phyloP scores from a whole-genome alignment of 2,888 invertebrate species.

The Antheraea yamamai region DNA sequence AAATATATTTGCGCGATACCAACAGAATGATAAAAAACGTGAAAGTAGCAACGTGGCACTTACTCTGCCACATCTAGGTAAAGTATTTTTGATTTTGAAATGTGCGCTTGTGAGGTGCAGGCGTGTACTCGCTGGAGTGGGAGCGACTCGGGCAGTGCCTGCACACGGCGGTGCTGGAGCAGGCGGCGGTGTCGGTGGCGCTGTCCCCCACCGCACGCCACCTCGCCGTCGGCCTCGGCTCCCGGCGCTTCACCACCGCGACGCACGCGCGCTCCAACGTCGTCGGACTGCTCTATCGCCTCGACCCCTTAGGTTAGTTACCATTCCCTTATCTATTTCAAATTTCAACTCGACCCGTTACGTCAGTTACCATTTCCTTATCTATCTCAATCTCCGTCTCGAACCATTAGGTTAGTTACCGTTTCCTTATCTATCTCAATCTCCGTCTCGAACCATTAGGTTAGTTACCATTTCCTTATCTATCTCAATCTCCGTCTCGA shows the following conservation, averaged over 20 bases:
- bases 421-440: no score
- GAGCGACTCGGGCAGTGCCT: slow-evolving; percentile 88
- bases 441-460: no score
- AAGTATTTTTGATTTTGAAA: background rate
- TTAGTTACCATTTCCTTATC: no score
- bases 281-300: slow-evolving; percentile 71
- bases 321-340: background rate
- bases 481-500: no score
- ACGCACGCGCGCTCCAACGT: slow-evolving; percentile 77
- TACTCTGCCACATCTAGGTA: no score
- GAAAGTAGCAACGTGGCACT: no score
- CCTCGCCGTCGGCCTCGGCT: slow-evolving; percentile 90
- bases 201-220: slow-evolving; percentile 91
- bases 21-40: no score
- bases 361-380: slow-evolving; percentile 42
- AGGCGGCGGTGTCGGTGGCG: slow-evolving; percentile 92
- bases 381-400: background rate
- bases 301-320: slow-evolving; percentile 61
- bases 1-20: no score
- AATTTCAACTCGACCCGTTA: slow-evolving; percentile 29
- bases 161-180: slow-evolving; percentile 88
- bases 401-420: no score
- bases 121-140: slow-evolving; percentile 90
- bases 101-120: slow-evolving; percentile 55
- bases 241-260: slow-evolving; percentile 83